These are phyloP conservation scores for Pyrrhia umbra DNA, from an alignment of 2,888 invertebrate genomes.

Conservation along the genomic window DNA sequence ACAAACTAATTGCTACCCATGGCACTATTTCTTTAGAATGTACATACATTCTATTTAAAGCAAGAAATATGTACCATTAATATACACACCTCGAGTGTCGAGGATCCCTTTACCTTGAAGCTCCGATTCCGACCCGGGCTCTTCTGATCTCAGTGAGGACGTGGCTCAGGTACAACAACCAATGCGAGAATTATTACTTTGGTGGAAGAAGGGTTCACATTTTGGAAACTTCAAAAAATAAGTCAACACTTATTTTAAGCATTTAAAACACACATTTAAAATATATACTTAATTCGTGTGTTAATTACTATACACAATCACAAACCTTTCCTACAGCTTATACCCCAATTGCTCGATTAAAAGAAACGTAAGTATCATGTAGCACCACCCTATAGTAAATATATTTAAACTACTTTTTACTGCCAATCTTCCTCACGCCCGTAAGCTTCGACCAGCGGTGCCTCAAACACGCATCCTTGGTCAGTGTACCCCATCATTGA, in stretches of 20 bases:
- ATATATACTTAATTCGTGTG: conserved; percentile 29
- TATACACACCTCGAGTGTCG: conserved; percentile 41
- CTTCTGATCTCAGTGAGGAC: conserved; percentile 14
- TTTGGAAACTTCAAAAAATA: conserved; percentile 19
- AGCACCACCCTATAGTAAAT: conserved; percentile 55
- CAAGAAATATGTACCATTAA: conserved; percentile 82
- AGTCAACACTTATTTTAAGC: conserved; percentile 17
- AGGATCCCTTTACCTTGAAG: conserved; percentile 25
- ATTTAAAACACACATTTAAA: conserved; percentile 18
- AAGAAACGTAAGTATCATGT: conserved; percentile 41
- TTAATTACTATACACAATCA: conserved; percentile 42
- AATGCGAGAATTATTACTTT: conserved; percentile 8
- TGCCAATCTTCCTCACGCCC: conserved; percentile 1
- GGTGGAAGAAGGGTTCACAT: conserved; percentile 11
- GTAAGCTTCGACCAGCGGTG: conserved; percentile 1
- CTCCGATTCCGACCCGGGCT: conserved; percentile 14
- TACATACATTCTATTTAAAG: conserved; percentile 72
- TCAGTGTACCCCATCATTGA: conserved; percentile 13
- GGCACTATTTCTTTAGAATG: conserved; percentile 87
- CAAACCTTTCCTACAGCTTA: conserved; percentile 39
- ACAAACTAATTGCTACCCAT: conserved; percentile 76
- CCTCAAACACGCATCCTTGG: not conserved
- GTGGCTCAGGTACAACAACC: conserved; percentile 15
- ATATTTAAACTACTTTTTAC: conserved; percentile 21
- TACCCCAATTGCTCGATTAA: conserved; percentile 39